These are phyloP conservation scores for Stenoptilia bipunctidactyla DNA, from an alignment of 2,888 invertebrate genomes.

Conservation along the genomic window DNA sequence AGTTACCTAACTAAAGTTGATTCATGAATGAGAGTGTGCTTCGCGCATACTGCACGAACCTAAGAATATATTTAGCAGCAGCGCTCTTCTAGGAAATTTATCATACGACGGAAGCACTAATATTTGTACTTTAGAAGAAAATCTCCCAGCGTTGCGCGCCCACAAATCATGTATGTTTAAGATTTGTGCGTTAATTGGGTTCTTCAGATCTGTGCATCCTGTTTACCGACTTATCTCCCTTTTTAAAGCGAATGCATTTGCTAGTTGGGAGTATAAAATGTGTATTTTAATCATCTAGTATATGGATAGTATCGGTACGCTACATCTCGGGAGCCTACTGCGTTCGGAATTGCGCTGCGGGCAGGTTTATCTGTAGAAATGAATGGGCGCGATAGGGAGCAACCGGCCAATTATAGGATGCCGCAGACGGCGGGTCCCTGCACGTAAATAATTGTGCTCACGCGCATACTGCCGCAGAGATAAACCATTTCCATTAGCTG, in stretches of 20 bases:
- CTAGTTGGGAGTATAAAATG: neutral
- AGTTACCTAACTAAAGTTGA: conserved; percentile 67
- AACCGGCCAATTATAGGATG: conserved; percentile 55
- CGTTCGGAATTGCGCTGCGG: conserved; percentile 29
- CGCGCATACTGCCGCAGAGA: conserved; percentile 40
- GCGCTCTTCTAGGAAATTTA: conserved; percentile 55
- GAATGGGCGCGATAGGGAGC: conserved; percentile 60
- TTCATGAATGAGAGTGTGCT: conserved; percentile 63
- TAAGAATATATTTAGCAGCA: conserved; percentile 58
- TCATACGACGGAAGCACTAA: conserved; percentile 52
- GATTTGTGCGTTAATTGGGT: conserved; percentile 3
- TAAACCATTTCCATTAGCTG: conserved; percentile 59
- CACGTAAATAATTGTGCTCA: conserved; percentile 58
- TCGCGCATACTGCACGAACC: conserved; percentile 29
- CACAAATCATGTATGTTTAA: conserved; percentile 16
- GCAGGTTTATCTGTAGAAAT: conserved; percentile 56
- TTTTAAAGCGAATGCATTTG: neutral
- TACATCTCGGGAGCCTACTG: conserved; percentile 32
- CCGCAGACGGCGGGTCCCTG: conserved; percentile 44
- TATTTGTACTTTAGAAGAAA: conserved; percentile 36
- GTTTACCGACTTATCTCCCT: neutral
- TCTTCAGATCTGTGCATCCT: neutral
- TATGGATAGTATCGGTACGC: conserved; percentile 34
- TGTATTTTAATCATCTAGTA: conserved; percentile 14
- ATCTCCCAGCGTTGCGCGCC: conserved; percentile 14